Percentiles rank a stretch among this genome's conserved stretches.
phyloP scores from a whole-genome alignment of 2,113 vertebrate species.

The Pionites leucogaster region DNA sequence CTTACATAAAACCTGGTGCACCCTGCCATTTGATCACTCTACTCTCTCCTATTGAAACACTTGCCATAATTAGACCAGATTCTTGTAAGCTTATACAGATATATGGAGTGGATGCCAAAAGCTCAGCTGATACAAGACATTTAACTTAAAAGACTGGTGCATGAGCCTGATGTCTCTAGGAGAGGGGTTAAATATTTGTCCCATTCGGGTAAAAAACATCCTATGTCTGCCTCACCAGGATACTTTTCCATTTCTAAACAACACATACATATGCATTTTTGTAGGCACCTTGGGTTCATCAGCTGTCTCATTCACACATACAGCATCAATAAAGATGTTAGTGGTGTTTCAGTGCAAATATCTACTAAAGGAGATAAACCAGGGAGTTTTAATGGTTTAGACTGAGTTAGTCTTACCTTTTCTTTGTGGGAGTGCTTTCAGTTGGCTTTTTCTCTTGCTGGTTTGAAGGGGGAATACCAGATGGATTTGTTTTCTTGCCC shows the following conservation, averaged over 20 bases:
- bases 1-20: neutral
- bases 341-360: neutral
- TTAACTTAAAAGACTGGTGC: neutral
- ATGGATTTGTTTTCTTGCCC: constrained; percentile 54
- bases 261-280: neutral
- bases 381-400: neutral
- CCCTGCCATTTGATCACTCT: neutral
- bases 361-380: neutral
- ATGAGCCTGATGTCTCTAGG: neutral
- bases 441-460: constrained; percentile 56
- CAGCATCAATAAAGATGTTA: neutral
- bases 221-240: neutral
- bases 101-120: neutral
- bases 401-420: constrained; percentile 50
- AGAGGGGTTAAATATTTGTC: neutral
- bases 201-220: neutral
- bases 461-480: constrained; percentile 41
- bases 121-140: neutral
- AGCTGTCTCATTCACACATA: neutral
- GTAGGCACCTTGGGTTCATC: neutral
- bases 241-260: neutral
- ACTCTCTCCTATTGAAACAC: neutral
- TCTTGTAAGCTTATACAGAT: neutral
- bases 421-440: constrained; percentile 65
- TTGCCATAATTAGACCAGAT: neutral